Conservation (phyloP, 2,113 vertebrate genomes). For the Uria lomvia region DNA sequence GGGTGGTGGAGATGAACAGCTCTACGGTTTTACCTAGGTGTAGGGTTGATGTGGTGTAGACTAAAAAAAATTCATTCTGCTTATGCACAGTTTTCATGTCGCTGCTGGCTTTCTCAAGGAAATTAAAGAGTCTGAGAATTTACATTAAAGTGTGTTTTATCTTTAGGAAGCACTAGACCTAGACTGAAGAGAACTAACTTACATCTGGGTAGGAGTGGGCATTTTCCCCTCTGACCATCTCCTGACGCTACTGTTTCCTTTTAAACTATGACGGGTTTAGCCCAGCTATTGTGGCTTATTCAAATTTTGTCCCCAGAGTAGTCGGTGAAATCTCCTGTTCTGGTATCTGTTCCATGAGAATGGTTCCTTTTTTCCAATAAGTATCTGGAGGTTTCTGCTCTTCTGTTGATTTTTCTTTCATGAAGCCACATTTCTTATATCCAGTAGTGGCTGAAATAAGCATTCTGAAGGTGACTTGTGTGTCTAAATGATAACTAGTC, state of each 20-base stretch:
- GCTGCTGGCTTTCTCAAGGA: not conserved
- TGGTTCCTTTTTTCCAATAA: not conserved
- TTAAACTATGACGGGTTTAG: not conserved
- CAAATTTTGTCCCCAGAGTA: not conserved
- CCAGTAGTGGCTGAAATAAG: not conserved
- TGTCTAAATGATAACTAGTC: not conserved
- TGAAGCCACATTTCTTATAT: not conserved
- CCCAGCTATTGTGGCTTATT: not conserved
- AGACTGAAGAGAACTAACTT: not conserved
- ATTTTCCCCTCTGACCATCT: not conserved
- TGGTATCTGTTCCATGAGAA: not conserved
- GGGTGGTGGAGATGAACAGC: not conserved
- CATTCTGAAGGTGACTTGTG: not conserved
- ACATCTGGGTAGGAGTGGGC: not conserved
- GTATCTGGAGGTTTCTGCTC: not conserved
- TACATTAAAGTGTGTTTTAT: not conserved
- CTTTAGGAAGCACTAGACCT: not conserved
- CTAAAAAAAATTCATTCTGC: not conserved
- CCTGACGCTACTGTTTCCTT: not conserved
- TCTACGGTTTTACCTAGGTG: not conserved
- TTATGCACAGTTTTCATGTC: not conserved
- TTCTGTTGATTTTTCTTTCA: not conserved
- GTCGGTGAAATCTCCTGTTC: not conserved
- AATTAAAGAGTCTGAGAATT: not conserved
- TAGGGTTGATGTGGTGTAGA: fast-evolving